A percentile compares a stretch with the other conserved stretches of the same genome.
phyloP scores from a whole-genome alignment of 2,113 vertebrate genomes.

The Eptatretus burgeri region DNA sequence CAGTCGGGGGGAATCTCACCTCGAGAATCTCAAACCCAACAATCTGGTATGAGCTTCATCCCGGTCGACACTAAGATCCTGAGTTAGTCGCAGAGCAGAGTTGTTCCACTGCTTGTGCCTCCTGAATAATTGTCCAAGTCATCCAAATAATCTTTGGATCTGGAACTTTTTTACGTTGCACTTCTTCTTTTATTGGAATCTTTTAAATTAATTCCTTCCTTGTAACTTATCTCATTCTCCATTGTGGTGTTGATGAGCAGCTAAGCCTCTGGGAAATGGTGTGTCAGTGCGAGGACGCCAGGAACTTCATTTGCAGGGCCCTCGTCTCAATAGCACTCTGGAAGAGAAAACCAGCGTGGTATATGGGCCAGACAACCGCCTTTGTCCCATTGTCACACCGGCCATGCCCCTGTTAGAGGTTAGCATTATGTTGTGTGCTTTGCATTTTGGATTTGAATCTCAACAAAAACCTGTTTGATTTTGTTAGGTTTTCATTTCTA shows the following conservation, averaged over 20 bases:
- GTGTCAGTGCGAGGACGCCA: slow-evolving; percentile 52
- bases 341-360: slow-evolving; percentile 70
- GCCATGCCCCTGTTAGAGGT: slow-evolving; percentile 90
- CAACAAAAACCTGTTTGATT: background rate
- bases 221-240: background rate
- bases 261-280: slow-evolving; percentile 21
- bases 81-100: too few relatives aligned
- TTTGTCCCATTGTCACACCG: slow-evolving; percentile 55
- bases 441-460: background rate
- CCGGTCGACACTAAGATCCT: too few relatives aligned
- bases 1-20: too few relatives aligned
- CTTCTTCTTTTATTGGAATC: too few relatives aligned
- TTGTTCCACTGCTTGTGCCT: too few relatives aligned
- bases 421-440: slow-evolving; percentile 5
- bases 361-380: slow-evolving; percentile 50
- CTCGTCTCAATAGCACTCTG: slow-evolving; percentile 69
- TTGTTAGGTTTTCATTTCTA: too few relatives aligned
- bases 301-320: slow-evolving; percentile 72
- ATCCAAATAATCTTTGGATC: too few relatives aligned
- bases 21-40: too few relatives aligned
- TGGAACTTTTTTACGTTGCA: too few relatives aligned
- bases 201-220: too few relatives aligned
- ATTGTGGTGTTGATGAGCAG: slow-evolving; percentile 14
- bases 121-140: too few relatives aligned
- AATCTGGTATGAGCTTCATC: too few relatives aligned